Evolutionary conservation across 1,140 invertebrate genomes (phyloP), one percentile per base, ranked within the genome.

Genomic region (Conus betulinus): DNA sequence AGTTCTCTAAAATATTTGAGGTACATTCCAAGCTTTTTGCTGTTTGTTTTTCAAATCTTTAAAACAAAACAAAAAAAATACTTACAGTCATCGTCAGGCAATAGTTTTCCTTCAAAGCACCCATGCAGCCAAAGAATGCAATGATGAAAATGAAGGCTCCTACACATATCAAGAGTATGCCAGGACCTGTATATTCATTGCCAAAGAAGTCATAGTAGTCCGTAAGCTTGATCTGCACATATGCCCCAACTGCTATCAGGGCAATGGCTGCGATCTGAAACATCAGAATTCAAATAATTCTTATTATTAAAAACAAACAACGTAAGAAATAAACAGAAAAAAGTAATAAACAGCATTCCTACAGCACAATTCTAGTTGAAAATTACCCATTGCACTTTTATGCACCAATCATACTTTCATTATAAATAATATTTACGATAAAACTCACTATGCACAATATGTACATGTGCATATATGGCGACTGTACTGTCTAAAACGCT

Each of bases 51-150:
- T 39, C 39, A 39, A 39, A 39, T 39, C 39, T 39, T 39, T 39
- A 39, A 39, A 39, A 39, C 3, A 39, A 39, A 39, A 23, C 7
- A 17, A 13, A 11, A 55, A 13, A 79, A 55, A 3, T 84, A 95
- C 95, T 94, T 91, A 95, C 95, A 20, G 92, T 94, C 91, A 95
- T 94, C 52, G 93, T 91, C 90, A 94, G 94, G 88, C 91, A 92
- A 85, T 94, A 92, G 91, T 95, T 95, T 83, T 95, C 94, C 84
- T 93, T 94, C 89, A 92, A 90, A 76, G 94, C 94, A 55, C 95
- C 95, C 89, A 93, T 94, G 88, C 94, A 95, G 85, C 95, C 95
- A 85, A 95, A 95, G 89, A 93, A 93, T 25, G 93, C 94, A 81
- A 95, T 93, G 88, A 95, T 84, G 91, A 95, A 94, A 60, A 95